Evolutionary conservation across 2,888 invertebrate species (phyloP).

Genomic region (Augochlorella aurata): DNA sequence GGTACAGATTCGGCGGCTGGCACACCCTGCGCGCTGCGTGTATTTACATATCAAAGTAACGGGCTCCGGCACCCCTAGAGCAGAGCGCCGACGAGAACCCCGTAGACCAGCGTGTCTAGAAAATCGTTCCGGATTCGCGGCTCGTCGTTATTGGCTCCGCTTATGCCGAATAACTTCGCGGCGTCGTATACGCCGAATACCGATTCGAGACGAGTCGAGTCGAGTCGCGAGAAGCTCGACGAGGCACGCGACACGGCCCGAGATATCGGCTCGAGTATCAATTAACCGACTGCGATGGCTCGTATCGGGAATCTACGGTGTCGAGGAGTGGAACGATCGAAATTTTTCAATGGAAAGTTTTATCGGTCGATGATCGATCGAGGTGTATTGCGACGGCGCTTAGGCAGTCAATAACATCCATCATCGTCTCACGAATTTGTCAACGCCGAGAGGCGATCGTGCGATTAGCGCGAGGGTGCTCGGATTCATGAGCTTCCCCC

Average conservation of each 20-base stretch:
- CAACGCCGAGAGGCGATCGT: conserved; percentile 74
- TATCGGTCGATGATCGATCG: conserved; percentile 64
- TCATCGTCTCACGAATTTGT: conserved; percentile 80
- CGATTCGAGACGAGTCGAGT: neutral
- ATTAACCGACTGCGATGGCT: conserved; percentile 10
- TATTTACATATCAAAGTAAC: conserved; percentile 82
- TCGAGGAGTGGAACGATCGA: conserved; percentile 32
- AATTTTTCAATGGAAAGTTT: conserved; percentile 56
- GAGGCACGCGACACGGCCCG: conserved; percentile 22
- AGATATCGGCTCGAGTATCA: neutral
- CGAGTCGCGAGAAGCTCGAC: neutral
- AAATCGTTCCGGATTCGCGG: conserved; percentile 37
- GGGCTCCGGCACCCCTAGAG: conserved; percentile 44
- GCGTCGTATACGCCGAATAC: neutral
- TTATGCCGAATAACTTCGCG: neutral
- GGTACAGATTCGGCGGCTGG: conserved; percentile 50
- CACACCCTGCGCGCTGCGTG: conserved; percentile 73
- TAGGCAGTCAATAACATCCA: conserved; percentile 74
- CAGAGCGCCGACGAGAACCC: neutral
- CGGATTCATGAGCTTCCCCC: conserved; percentile 55
- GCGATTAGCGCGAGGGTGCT: conserved; percentile 75
- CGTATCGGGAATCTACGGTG: conserved; percentile 7
- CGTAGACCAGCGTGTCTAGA: conserved; percentile 22
- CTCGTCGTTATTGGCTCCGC: conserved; percentile 23
- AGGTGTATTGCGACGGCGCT: conserved; percentile 11